Evolutionary conservation across 92 coral and sea anemone species (phyloP).

Genomic region (Paragorgia papillata): DNA sequence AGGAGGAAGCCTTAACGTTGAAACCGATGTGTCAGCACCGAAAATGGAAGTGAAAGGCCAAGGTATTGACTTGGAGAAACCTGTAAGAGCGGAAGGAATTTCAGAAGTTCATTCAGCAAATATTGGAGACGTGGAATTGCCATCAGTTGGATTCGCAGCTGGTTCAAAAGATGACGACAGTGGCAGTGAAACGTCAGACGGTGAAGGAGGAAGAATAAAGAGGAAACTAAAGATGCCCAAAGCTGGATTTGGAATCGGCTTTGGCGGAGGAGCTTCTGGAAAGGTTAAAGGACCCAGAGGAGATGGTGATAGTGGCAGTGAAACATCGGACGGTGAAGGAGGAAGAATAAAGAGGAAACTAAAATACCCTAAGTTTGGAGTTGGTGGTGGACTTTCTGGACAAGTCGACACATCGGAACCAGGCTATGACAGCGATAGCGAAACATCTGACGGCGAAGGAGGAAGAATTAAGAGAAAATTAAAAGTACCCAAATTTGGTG

Average conservation of each 20-base stretch:
- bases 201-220: slow-evolving; percentile 36
- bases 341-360: slow-evolving; percentile 34
- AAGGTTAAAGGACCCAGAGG: not conserved
- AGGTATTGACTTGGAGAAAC: no score
- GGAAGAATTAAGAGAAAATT: slow-evolving; percentile 18
- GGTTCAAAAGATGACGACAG: slow-evolving; percentile 16
- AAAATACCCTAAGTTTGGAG: slow-evolving; percentile 4
- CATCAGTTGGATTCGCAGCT: slow-evolving; percentile 15
- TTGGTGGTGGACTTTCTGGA: slow-evolving; percentile 1
- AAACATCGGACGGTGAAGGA: slow-evolving; percentile 43
- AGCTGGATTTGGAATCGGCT: not conserved
- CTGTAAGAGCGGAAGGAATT: not conserved
- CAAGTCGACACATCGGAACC: not conserved
- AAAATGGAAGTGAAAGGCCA: no score
- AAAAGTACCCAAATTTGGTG: not conserved
- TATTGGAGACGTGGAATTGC: slow-evolving; percentile 1
- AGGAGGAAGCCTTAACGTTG: not conserved
- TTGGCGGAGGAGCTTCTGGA: slow-evolving; percentile 2
- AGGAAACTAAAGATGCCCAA: slow-evolving; percentile 22
- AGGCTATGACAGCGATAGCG: slow-evolving; percentile 9
- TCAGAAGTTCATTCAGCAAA: not conserved
- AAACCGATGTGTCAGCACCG: no score
- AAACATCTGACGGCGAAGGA: slow-evolving; percentile 34
- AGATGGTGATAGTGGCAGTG: slow-evolving; percentile 35
- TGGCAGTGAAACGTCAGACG: slow-evolving; percentile 26